These are phyloP conservation scores for Patagioenas fasciata DNA, from an alignment of 2,113 vertebrate species.

Conservation along the genomic window DNA sequence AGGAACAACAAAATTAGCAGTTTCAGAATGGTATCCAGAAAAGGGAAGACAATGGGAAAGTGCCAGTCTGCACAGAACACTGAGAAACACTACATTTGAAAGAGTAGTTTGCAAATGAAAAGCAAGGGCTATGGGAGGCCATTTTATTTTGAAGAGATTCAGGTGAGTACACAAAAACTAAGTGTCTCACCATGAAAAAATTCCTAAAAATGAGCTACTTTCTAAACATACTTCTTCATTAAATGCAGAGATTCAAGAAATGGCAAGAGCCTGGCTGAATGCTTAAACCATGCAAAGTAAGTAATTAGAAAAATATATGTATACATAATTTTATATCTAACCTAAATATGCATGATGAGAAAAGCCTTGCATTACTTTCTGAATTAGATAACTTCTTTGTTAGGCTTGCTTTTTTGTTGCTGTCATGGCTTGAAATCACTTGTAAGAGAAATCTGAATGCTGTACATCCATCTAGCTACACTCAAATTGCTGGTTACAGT, in stretches of 20 bases:
- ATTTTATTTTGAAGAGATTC: not conserved
- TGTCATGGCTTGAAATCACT: not conserved
- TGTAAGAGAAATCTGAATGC: not conserved
- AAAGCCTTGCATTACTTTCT: not conserved
- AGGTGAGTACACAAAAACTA: not conserved
- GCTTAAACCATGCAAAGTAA: not conserved
- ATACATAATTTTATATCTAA: not conserved
- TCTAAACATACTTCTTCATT: not conserved
- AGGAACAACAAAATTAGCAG: not conserved
- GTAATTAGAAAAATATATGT: not conserved
- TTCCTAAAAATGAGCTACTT: not conserved
- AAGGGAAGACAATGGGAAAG: not conserved
- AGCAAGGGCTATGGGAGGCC: not conserved
- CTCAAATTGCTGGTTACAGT: not conserved
- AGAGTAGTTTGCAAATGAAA: not conserved
- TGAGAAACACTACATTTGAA: not conserved
- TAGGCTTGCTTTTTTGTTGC: not conserved
- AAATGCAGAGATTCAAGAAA: not conserved
- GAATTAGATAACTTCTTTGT: not conserved
- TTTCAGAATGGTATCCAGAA: not conserved
- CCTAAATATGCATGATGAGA: not conserved
- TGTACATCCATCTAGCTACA: not conserved
- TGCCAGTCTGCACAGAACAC: not conserved
- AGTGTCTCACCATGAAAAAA: not conserved
- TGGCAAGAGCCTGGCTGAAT: conserved; percentile 13